Evolutionary conservation across 2,113 vertebrate genomes (phyloP).

Genomic region (Cryptotis parvus): DNA sequence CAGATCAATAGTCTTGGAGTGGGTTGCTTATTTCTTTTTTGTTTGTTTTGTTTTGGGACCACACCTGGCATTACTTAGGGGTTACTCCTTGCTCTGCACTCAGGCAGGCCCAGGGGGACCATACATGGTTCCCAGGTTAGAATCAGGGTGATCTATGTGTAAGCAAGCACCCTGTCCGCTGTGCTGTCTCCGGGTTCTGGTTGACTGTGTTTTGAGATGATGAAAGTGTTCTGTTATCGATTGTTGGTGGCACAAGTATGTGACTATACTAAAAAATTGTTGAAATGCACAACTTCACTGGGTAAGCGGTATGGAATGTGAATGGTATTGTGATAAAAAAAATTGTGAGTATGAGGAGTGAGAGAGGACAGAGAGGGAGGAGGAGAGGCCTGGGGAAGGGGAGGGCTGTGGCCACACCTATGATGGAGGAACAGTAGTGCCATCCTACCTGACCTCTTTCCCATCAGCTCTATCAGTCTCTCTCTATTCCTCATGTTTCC

Average conservation of each 20-base stretch:
- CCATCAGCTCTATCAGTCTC: not conserved
- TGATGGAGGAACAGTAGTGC: not conserved
- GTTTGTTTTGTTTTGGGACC: too few species aligned
- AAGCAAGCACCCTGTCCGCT: too few species aligned
- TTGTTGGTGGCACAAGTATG: not conserved
- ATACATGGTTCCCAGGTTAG: too few species aligned
- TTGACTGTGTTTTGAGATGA: not conserved
- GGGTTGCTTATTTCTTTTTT: too few species aligned
- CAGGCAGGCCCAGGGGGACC: too few species aligned
- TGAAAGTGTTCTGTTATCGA: slow-evolving; percentile 5
- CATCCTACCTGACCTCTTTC: not conserved
- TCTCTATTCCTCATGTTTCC: not conserved
- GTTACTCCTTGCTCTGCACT: too few species aligned
- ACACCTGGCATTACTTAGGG: too few species aligned
- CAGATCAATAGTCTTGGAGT: not conserved
- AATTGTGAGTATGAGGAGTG: not conserved
- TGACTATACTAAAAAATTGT: not conserved
- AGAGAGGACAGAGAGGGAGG: not conserved
- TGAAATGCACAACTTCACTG: not conserved
- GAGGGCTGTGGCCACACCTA: not conserved
- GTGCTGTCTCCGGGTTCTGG: too few species aligned
- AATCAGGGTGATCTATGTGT: too few species aligned
- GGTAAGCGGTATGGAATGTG: not conserved
- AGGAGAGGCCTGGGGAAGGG: not conserved
- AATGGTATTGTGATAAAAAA: not conserved